Conservation (phyloP, 2,888 invertebrate species). For the Noctua fimbriata region DNA sequence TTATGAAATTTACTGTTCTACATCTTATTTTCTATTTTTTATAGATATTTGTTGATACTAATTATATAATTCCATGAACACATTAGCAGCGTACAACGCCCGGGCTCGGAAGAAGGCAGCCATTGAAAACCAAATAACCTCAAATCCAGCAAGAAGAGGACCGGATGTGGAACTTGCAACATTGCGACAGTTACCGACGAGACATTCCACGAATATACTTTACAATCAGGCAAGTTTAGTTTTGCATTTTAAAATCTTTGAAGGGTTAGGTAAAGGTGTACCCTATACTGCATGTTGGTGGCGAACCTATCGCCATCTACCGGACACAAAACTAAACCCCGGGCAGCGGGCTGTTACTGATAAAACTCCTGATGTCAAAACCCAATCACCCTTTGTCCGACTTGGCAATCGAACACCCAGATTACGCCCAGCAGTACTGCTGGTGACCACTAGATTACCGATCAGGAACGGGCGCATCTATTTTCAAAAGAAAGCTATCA, state of each 20-base stretch:
- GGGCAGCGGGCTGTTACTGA: neutral
- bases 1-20: neutral
- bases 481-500: neutral
- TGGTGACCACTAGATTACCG: neutral
- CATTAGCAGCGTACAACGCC: slow-evolving; percentile 90
- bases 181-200: slow-evolving; percentile 95
- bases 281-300: neutral
- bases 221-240: slow-evolving; percentile 91
- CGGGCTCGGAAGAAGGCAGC: slow-evolving; percentile 93
- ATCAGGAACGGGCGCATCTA: neutral
- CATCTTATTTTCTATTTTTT: neutral
- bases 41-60: neutral
- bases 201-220: slow-evolving; percentile 95
- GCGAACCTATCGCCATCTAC: neutral
- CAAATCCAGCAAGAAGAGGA: slow-evolving; percentile 84
- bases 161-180: slow-evolving; percentile 96
- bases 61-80: slow-evolving; percentile 12
- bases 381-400: neutral
- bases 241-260: neutral
- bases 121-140: slow-evolving; percentile 88
- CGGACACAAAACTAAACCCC: neutral
- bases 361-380: neutral
- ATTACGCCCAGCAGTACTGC: neutral
- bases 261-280: neutral
- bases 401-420: neutral